phyloP scores from a whole-genome alignment of 2,888 invertebrate species.

The Lasioglossum figueresi region DNA sequence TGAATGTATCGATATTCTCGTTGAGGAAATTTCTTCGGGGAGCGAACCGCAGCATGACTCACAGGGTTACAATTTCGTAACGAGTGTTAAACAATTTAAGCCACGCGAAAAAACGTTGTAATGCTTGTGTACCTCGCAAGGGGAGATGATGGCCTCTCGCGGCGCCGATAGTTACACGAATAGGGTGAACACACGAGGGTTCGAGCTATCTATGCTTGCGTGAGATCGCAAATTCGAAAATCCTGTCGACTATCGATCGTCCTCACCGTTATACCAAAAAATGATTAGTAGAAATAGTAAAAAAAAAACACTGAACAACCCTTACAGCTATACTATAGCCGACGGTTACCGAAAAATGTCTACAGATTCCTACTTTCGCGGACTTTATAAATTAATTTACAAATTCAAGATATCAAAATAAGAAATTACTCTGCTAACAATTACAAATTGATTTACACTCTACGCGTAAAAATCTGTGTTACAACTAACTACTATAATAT shows the following conservation, averaged over 20 bases:
- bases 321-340: no score
- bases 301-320: no score
- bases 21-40: background rate
- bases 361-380: background rate
- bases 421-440: background rate
- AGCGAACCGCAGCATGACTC: background rate
- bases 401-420: background rate
- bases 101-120: background rate
- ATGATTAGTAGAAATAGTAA: background rate
- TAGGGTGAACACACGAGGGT: background rate
- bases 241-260: background rate
- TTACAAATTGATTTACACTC: background rate
- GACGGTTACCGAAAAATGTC: no score
- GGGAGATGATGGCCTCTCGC: background rate
- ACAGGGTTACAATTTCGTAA: background rate
- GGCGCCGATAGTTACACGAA: background rate
- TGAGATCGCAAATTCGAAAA: background rate
- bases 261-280: background rate
- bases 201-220: background rate
- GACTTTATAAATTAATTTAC: background rate
- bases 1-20: no score
- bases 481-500: no score
- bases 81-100: background rate
- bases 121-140: background rate
- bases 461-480: background rate